phyloP scores from a whole-genome alignment of 2,888 invertebrate species.

The Caenorhabditis virilis region DNA sequence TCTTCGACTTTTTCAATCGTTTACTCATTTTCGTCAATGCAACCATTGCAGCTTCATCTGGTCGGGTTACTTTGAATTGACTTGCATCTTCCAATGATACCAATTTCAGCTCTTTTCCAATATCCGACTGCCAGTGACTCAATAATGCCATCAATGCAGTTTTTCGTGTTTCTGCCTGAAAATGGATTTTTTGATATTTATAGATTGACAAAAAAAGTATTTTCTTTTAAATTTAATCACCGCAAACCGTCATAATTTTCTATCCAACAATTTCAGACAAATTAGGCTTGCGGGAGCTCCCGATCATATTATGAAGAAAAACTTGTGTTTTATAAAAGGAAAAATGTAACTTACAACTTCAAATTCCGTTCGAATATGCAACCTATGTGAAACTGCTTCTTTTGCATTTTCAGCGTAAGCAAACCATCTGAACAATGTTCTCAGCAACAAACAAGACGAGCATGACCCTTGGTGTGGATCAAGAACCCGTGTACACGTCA shows the following conservation, averaged over 20 bases:
- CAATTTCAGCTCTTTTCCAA: slow-evolving; percentile 53
- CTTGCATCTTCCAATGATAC: slow-evolving; percentile 25
- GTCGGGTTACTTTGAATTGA: slow-evolving; percentile 28
- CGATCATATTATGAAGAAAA: too few relatives aligned
- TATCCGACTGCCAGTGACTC: slow-evolving; percentile 66
- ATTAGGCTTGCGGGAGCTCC: too few relatives aligned
- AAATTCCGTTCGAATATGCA: slow-evolving; percentile 28
- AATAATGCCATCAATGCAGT: slow-evolving; percentile 59
- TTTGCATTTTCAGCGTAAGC: slow-evolving; percentile 22
- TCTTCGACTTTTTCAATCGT: slow-evolving; percentile 6
- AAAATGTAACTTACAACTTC: slow-evolving; percentile 2
- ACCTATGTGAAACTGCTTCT: slow-evolving; percentile 3
- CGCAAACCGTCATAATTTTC: too few relatives aligned
- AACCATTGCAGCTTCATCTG: slow-evolving; percentile 19
- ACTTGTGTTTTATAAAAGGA: neutral
- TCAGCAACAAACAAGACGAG: slow-evolving; percentile 55
- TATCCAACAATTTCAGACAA: too few relatives aligned
- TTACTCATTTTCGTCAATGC: slow-evolving; percentile 21
- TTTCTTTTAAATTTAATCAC: too few relatives aligned
- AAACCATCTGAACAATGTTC: slow-evolving; percentile 54
- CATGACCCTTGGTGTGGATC: slow-evolving; percentile 47
- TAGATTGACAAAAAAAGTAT: too few relatives aligned
- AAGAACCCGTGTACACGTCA: slow-evolving; percentile 20
- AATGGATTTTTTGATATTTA: too few relatives aligned
- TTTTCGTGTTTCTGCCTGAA: slow-evolving; percentile 44